phyloP scores from a whole-genome alignment of 2,888 invertebrate genomes.

The Pteria penguin region DNA sequence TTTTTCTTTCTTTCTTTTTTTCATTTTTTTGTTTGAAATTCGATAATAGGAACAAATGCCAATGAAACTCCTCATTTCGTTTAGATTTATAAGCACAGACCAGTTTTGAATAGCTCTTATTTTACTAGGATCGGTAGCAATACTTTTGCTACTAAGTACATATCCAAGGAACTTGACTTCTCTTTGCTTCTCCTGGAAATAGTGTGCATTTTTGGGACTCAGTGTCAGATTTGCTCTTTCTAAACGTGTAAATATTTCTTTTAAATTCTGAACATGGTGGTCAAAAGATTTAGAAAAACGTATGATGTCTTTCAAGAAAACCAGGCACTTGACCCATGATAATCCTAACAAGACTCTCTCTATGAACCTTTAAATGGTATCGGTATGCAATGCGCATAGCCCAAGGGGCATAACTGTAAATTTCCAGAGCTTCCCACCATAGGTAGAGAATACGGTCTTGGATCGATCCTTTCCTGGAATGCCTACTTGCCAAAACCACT shows the following conservation, averaged over 20 bases:
- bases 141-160: constrained; percentile 17
- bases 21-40: no score
- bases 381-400: constrained; percentile 30
- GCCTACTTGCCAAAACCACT: constrained; percentile 45
- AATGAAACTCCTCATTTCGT: neutral
- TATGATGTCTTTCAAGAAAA: constrained; percentile 47
- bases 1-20: no score
- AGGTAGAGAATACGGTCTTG: constrained; percentile 25
- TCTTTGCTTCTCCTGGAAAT: constrained; percentile 15
- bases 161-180: constrained; percentile 22
- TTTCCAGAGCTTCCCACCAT: neutral
- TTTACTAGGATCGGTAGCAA: constrained; percentile 27
- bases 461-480: constrained; percentile 21
- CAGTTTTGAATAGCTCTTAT: neutral
- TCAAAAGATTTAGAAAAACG: constrained; percentile 31
- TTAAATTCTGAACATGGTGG: constrained; percentile 28
- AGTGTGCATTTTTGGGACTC: constrained; percentile 25
- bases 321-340: constrained; percentile 19
- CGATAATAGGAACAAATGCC: neutral
- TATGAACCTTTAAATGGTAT: constrained; percentile 41
- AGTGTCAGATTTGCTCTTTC: constrained; percentile 27
- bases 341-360: constrained; percentile 38
- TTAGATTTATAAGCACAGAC: neutral
- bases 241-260: constrained; percentile 35
- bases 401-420: constrained; percentile 39